Conservation (phyloP, 2,888 invertebrate species). For the Tanytarsus gracilentus region DNA sequence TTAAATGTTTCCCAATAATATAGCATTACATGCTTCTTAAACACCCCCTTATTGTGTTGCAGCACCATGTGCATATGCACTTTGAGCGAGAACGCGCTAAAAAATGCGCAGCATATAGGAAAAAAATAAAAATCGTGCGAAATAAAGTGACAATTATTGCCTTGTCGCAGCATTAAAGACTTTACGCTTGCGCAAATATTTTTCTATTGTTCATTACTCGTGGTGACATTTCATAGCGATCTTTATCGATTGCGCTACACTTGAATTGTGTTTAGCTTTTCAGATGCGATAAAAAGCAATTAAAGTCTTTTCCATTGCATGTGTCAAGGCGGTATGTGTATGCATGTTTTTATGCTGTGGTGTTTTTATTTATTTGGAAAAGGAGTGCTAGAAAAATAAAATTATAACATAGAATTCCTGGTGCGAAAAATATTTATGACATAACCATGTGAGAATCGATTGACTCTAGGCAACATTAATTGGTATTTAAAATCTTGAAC, state of each 20-base stretch:
- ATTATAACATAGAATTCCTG: too few relatives aligned
- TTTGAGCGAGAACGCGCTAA: too few relatives aligned
- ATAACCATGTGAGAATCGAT: background rate
- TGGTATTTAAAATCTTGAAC: conserved; percentile 11
- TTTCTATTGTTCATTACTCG: conserved; percentile 20
- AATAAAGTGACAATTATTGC: conserved; percentile 21
- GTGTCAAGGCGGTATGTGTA: conserved; percentile 15
- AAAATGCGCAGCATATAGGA: background rate
- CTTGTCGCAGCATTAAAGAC: conserved; percentile 1
- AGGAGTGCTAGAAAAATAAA: background rate
- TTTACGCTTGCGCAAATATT: conserved; percentile 23
- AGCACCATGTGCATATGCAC: too few relatives aligned
- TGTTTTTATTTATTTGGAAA: too few relatives aligned
- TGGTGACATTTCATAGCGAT: conserved; percentile 24
- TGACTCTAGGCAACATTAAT: background rate
- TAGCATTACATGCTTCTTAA: too few relatives aligned
- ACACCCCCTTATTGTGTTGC: too few relatives aligned
- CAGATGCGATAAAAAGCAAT: conserved; percentile 24
- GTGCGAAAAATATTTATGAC: conserved; percentile 19
- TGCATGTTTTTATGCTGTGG: background rate
- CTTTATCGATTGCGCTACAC: conserved; percentile 22
- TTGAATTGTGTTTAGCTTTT: background rate
- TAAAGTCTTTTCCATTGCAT: conserved; percentile 17
- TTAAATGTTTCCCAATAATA: too few relatives aligned
- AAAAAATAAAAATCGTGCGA: conserved; percentile 14